Evolutionary conservation across 92 coral and sea anemone species (phyloP).

Genomic region (Heteractis magnifica): DNA sequence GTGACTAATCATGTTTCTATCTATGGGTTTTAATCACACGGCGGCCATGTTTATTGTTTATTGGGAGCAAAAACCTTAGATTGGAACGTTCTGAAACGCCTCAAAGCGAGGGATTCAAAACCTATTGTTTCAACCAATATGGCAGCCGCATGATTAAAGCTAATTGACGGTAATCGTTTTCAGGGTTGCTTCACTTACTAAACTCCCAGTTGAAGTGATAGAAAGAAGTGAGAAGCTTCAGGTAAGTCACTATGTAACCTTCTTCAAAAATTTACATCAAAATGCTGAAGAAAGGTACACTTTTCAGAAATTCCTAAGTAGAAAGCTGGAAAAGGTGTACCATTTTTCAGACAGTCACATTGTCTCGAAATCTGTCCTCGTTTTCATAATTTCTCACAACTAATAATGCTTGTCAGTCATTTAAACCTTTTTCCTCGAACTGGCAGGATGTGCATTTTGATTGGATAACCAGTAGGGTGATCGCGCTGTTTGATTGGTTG

Average conservation of each 20-base stretch:
- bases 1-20: background rate
- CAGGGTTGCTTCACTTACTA: conserved; percentile 77
- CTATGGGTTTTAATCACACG: background rate
- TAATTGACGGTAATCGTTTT: background rate
- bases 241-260: conserved; percentile 32
- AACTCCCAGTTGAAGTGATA: conserved; percentile 67
- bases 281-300: too few relatives aligned
- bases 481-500: background rate
- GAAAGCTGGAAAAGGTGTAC: too few relatives aligned
- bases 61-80: too few relatives aligned
- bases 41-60: too few relatives aligned
- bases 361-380: too few relatives aligned
- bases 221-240: conserved; percentile 79
- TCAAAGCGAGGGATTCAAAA: background rate
- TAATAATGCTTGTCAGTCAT: too few relatives aligned
- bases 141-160: background rate
- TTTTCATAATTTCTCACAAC: too few relatives aligned
- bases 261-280: too few relatives aligned
- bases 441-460: background rate
- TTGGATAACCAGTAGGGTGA: background rate
- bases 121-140: too few relatives aligned
- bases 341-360: too few relatives aligned
- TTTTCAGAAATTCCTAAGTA: too few relatives aligned
- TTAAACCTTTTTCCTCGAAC: too few relatives aligned
- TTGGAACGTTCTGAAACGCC: background rate